Percentiles rank a stretch among this genome's conserved stretches.
These are phyloP conservation scores for Homarus americanus DNA, from an alignment of 1,140 invertebrate genomes.

Conservation along the genomic window DNA sequence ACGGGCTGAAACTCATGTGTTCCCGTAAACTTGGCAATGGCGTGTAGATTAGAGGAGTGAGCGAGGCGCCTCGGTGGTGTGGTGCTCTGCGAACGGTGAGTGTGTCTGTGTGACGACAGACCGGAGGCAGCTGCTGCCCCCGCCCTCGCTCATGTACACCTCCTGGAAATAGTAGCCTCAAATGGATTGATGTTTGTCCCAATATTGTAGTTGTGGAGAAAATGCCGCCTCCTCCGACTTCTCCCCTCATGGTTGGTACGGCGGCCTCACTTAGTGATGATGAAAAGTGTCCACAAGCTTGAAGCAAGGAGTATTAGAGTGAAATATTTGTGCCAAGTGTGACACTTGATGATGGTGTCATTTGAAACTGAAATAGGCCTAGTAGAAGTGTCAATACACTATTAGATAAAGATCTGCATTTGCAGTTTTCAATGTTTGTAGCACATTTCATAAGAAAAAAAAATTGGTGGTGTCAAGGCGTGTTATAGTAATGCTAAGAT, in stretches of 20 bases:
- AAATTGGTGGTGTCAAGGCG: constrained; percentile 30
- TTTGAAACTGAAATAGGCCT: constrained; percentile 16
- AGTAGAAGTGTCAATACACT: constrained; percentile 37
- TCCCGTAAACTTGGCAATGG: constrained; percentile 43
- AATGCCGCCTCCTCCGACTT: background rate
- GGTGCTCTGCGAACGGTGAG: constrained; percentile 14
- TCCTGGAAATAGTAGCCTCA: constrained; percentile 11
- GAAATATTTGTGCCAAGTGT: constrained; percentile 29
- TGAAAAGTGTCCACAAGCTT: background rate
- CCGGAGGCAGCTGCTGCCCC: background rate
- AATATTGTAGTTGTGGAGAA: background rate
- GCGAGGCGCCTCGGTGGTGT: constrained; percentile 36
- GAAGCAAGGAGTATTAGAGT: background rate
- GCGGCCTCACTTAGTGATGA: background rate
- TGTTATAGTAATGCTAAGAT: constrained; percentile 12
- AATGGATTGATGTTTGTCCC: constrained; percentile 26
- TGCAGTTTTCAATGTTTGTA: constrained; percentile 2
- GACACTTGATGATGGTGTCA: constrained; percentile 20
- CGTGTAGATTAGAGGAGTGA: constrained; percentile 29
- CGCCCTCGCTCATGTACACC: background rate
- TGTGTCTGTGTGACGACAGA: constrained; percentile 11
- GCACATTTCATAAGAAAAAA: constrained; percentile 16
- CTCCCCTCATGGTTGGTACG: background rate
- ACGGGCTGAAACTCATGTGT: constrained; percentile 1
- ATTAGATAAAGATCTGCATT: constrained; percentile 25